Percentiles rank a stretch among this genome's conserved stretches.
Evolutionary conservation across 2,888 invertebrate genomes (phyloP).

Genomic region (Leptinotarsa rubiginosa): DNA sequence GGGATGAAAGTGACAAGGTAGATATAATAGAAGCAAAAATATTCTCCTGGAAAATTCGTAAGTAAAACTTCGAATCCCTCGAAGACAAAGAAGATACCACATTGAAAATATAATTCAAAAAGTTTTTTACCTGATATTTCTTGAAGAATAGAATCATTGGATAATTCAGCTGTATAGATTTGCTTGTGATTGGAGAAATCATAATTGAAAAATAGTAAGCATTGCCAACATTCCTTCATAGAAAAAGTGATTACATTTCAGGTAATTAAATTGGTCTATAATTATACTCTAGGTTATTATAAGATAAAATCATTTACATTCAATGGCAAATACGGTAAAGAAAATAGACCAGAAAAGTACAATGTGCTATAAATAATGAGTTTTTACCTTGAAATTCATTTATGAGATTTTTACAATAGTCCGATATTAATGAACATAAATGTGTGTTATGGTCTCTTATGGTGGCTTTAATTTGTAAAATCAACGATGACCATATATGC

Average conservation of each 20-base stretch:
- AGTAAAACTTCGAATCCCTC: no score
- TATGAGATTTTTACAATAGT: neutral
- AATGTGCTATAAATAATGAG: conserved; percentile 12
- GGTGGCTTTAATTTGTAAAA: conserved; percentile 3
- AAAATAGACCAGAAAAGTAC: conserved; percentile 4
- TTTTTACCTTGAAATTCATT: conserved; percentile 16
- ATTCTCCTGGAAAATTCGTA: no score
- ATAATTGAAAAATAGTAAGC: neutral
- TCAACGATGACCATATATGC: conserved; percentile 13
- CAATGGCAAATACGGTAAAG: neutral
- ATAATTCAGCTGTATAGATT: no score
- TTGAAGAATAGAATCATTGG: no score
- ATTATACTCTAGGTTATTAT: conserved; percentile 15
- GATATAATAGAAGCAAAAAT: no score
- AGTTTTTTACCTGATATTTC: no score
- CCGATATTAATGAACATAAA: neutral
- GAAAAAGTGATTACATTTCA: conserved; percentile 8
- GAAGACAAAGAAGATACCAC: no score
- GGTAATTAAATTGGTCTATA: conserved; percentile 13
- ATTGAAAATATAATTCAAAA: no score
- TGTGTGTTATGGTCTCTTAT: neutral
- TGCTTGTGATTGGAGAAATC: neutral
- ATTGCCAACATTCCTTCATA: neutral
- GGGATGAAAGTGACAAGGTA: no score
- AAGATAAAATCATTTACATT: conserved; percentile 12